phyloP scores from a whole-genome alignment of 2,113 vertebrate genomes.

The Rana temporaria region DNA sequence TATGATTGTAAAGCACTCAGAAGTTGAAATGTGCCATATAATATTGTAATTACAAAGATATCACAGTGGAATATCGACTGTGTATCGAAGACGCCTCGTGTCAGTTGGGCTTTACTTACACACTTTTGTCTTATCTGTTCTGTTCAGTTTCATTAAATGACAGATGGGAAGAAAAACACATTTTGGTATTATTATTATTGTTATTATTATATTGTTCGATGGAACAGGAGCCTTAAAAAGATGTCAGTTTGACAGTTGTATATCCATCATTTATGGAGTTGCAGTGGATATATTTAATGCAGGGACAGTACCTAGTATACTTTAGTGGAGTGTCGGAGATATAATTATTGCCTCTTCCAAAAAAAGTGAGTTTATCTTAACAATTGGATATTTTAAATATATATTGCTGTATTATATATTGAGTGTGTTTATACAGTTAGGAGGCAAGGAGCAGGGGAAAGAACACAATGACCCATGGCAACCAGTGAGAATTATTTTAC shows the following conservation, averaged over 20 bases:
- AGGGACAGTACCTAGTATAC: too few species aligned
- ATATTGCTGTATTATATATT: too few species aligned
- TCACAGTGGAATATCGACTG: constrained; percentile 37
- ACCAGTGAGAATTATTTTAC: too few species aligned
- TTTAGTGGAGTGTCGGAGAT: too few species aligned
- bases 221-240: not conserved
- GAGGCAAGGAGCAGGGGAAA: too few species aligned
- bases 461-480: too few species aligned
- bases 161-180: not conserved
- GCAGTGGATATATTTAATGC: too few species aligned
- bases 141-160: constrained; percentile 11
- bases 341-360: too few species aligned
- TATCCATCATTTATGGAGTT: not conserved
- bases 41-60: constrained; percentile 43
- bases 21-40: constrained; percentile 23
- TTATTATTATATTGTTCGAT: not conserved
- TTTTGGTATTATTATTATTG: not conserved
- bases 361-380: too few species aligned
- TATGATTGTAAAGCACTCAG: constrained; percentile 49
- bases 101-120: constrained; percentile 20
- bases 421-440: too few species aligned
- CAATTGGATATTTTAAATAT: too few species aligned
- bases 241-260: not conserved
- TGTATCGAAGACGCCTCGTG: constrained; percentile 28
- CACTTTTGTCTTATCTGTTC: not conserved